Percentiles rank a stretch among this genome's conserved stretches.
Conservation (phyloP, 2,888 invertebrate genomes). For the Syrphus vitripennis region DNA sequence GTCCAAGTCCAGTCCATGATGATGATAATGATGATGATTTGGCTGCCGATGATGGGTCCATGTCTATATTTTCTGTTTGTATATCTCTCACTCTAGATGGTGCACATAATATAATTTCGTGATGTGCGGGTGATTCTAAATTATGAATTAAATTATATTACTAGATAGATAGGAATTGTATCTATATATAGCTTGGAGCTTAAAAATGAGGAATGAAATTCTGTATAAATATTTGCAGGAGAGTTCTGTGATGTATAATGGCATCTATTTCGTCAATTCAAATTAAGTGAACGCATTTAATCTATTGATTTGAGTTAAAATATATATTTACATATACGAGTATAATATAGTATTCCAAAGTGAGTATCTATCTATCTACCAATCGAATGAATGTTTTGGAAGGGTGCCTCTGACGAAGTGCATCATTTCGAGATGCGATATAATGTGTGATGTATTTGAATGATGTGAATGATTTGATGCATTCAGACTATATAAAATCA, state of each 20-base stretch:
- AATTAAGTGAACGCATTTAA: conserved; percentile 61
- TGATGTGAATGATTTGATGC: conserved; percentile 51
- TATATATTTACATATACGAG: conserved; percentile 31
- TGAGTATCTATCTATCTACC: background rate
- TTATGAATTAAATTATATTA: conserved; percentile 65
- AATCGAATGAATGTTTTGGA: conserved; percentile 23
- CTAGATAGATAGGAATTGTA: background rate
- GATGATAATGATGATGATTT: conserved; percentile 53
- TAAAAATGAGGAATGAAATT: conserved; percentile 42
- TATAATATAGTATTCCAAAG: background rate
- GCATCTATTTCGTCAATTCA: conserved; percentile 52
- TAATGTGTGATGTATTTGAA: conserved; percentile 25
- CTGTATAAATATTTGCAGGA: background rate
- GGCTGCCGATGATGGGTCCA: conserved; percentile 59
- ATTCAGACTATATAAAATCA: conserved; percentile 4
- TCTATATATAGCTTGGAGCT: background rate
- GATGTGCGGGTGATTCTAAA: conserved; percentile 63
- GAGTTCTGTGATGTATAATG: conserved; percentile 22
- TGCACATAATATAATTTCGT: conserved; percentile 34
- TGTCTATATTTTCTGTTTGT: conserved; percentile 47
- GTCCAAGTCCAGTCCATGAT: conserved; percentile 31
- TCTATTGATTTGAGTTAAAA: conserved; percentile 68
- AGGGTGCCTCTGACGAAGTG: conserved; percentile 37
- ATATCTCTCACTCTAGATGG: background rate
- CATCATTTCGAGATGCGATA: background rate